Evolutionary conservation across 2,113 vertebrate species (phyloP).

Genomic region (Ptyas mucosa): DNA sequence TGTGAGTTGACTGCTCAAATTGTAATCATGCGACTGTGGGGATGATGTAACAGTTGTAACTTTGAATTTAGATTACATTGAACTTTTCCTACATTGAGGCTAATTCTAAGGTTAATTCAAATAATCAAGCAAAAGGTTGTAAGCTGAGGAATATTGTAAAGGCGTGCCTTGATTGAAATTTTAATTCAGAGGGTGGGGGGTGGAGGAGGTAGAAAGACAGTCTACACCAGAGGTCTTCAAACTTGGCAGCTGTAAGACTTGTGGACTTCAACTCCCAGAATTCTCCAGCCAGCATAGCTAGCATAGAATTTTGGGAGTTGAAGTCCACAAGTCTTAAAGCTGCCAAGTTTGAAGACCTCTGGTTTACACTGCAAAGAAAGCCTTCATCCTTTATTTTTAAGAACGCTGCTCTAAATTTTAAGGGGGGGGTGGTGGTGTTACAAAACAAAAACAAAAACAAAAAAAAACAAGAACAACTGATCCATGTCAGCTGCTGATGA

Average conservation of each 20-base stretch:
- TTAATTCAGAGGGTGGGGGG: background rate
- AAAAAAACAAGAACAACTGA: background rate
- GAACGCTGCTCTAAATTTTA: background rate
- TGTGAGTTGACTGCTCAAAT: background rate
- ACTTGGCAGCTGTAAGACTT: no score
- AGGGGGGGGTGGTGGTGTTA: background rate
- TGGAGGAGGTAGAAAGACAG: background rate
- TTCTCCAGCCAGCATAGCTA: no score
- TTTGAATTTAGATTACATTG: background rate
- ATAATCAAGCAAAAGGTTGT: background rate
- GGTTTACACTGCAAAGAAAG: background rate
- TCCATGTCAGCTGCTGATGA: background rate
- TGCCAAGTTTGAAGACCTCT: no score
- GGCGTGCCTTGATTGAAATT: background rate
- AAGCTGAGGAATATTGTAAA: background rate
- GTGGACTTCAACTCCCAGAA: no score
- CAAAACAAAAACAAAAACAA: no score
- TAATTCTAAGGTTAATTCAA: background rate
- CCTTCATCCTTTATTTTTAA: background rate
- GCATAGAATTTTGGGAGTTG: no score
- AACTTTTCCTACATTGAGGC: background rate
- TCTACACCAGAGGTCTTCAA: no score
- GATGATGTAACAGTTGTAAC: background rate
- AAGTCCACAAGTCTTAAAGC: no score
- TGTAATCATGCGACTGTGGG: background rate